Base-by-base conservation (phyloP, 2,797 vertebrate species). In the Bovichtus diacanthus region DNA sequence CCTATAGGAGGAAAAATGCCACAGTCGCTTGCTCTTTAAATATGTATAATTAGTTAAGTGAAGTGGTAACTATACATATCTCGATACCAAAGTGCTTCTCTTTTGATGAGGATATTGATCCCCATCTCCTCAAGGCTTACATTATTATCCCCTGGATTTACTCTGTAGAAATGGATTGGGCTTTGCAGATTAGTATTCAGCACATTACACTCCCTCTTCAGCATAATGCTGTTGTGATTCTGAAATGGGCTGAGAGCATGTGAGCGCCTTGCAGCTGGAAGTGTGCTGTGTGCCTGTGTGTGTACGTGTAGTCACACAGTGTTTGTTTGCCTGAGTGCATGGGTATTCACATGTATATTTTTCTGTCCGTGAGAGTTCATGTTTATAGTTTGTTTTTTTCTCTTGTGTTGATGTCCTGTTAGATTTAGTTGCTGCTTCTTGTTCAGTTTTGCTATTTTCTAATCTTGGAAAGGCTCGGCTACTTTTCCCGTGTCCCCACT, bases 151-250 rank as follows among this genome's bases (percentile, higher is more conserved):
- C 73, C 59, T 82, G 91, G 86, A 91, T 93, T 93, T 91, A 88
- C 72, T 76, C 76, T 80, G 79, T 70, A 84, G 84, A 87, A 87
- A 90, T 89, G 86, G 76, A 92, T 90, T 91, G 85, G 86, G 76
- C 66, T 92, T 85, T 85, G 53, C 78, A 87, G 88, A 90, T 93
- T 93, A 92, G 86, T 88, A 92, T 93, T 93, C 91, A 90, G 70
- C 82, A 87, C 80, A 82, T 87, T 84, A 78, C 86, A 53, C 87
- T 87, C 75, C 70, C 85, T 82, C 89, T 89, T 90, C 84, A 87
- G 86, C 85, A 83, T 89, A 90, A 92, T 89, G 86, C 92, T 86
- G 92, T 86, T 90, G 86, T 92, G 86, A 90, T 88, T 92, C 82
- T 87, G 76, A 89, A 92, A 92, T 91, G 83, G 84, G 78, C 67